Percentiles rank a stretch among this genome's conserved stretches.
Conservation (phyloP, 2,888 invertebrate genomes). For the Eumerus sabulonum region DNA sequence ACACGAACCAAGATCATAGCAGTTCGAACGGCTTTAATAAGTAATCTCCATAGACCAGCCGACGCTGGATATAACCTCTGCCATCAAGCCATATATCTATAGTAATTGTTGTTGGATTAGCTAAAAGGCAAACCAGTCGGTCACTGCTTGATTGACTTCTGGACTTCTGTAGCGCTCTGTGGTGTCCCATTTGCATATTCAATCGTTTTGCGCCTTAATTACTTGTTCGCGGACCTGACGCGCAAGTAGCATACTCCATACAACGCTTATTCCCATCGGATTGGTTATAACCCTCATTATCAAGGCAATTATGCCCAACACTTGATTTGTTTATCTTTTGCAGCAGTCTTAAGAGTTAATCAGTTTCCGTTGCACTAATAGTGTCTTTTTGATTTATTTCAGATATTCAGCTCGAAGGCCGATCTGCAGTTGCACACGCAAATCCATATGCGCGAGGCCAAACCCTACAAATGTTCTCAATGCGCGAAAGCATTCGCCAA, state of each 20-base stretch:
- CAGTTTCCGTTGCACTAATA: constrained; percentile 15
- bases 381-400: constrained; percentile 78
- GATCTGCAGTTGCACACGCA: constrained; percentile 98
- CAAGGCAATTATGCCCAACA: constrained; percentile 19
- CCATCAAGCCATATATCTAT: constrained; percentile 23
- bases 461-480: constrained; percentile 99
- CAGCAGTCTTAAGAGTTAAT: background rate
- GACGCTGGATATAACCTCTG: constrained; percentile 38
- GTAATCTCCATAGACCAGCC: constrained; percentile 16
- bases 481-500: constrained; percentile 99
- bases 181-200: constrained; percentile 34
- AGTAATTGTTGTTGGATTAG: background rate
- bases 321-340: no score
- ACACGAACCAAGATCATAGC: constrained; percentile 14
- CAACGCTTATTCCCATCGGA: background rate
- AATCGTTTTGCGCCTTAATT: constrained; percentile 30
- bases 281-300: constrained; percentile 26
- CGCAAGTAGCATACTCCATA: background rate
- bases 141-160: background rate
- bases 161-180: constrained; percentile 7
- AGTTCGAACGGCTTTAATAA: constrained; percentile 8
- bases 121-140: no score
- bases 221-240: background rate
- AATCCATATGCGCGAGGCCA: constrained; percentile 99
- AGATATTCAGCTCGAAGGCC: constrained; percentile 98